Conservation (phyloP, 2,888 invertebrate genomes). For the Smittia aterrima region DNA sequence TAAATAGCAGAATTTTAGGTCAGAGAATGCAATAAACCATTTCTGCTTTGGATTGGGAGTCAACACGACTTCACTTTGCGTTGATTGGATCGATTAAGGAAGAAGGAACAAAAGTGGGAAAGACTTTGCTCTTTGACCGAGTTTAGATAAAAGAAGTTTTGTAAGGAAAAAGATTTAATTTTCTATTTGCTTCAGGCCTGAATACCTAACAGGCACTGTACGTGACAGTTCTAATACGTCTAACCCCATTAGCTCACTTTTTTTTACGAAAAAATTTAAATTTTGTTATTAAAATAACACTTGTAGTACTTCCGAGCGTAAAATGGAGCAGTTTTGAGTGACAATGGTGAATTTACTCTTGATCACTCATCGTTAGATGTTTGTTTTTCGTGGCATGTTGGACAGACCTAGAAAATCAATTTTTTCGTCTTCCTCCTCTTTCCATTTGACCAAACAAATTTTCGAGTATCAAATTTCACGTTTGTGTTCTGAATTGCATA, state of each 20-base stretch:
- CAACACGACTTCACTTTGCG: neutral
- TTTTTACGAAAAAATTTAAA: neutral
- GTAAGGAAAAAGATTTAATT: too few relatives aligned
- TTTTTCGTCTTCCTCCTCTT: neutral
- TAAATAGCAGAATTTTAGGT: conserved; percentile 11
- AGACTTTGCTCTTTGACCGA: too few relatives aligned
- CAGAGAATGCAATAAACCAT: conserved; percentile 7
- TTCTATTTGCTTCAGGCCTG: too few relatives aligned
- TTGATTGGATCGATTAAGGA: neutral
- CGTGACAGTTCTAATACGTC: neutral
- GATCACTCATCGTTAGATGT: conserved; percentile 16
- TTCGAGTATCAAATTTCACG: conserved; percentile 21
- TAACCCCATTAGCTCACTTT: neutral
- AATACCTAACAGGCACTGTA: too few relatives aligned
- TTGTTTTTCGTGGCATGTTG: neutral
- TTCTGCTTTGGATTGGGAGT: neutral
- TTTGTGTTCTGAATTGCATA: neutral
- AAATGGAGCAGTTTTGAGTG: conserved; percentile 25
- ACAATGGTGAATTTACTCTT: conserved; percentile 18
- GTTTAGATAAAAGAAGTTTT: too few relatives aligned
- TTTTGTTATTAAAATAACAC: conserved; percentile 14
- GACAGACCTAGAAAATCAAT: conserved; percentile 13
- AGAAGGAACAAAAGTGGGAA: too few relatives aligned
- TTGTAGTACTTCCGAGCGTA: conserved; percentile 6
- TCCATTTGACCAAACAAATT: neutral